Conservation (phyloP, 2,888 invertebrate species). For the Cataglyphis albicans region DNA sequence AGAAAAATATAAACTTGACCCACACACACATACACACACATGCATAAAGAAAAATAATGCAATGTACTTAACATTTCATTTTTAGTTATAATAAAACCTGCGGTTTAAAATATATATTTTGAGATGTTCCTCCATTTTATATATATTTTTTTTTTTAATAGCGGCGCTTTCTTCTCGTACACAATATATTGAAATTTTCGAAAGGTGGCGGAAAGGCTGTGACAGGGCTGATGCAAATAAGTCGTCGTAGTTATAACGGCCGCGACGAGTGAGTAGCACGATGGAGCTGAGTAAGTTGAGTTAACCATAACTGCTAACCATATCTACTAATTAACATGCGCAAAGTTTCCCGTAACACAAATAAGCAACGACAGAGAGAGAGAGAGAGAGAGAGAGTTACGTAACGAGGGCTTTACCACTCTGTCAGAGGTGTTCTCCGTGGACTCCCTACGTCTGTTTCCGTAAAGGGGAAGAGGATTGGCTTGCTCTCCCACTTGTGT, state of each 20-base stretch:
- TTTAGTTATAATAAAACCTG: background rate
- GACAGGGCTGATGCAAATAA: conserved; percentile 41
- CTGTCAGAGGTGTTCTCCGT: conserved; percentile 57
- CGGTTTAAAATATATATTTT: background rate
- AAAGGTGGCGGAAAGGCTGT: background rate
- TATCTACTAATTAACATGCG: conserved; percentile 75
- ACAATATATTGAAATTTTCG: conserved; percentile 22
- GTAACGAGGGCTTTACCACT: conserved; percentile 70
- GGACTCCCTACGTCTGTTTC: conserved; percentile 38
- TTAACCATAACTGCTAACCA: conserved; percentile 72
- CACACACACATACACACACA: background rate
- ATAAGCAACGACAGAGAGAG: conserved; percentile 66
- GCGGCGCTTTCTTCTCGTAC: background rate
- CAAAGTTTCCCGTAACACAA: conserved; percentile 72
- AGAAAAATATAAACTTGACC: conserved; percentile 58
- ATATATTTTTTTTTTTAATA: too few relatives aligned
- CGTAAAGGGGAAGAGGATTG: background rate
- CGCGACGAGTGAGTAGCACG: conserved; percentile 32
- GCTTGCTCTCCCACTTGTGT: conserved; percentile 19
- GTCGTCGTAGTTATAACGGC: conserved; percentile 44
- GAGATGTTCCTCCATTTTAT: background rate
- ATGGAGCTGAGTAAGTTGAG: conserved; percentile 59
- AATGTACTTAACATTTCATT: background rate
- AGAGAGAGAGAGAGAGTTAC: conserved; percentile 53
- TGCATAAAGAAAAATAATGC: background rate